Evolutionary conservation across 2,113 vertebrate genomes (phyloP).

Genomic region (Brachypodius melanocephalos): DNA sequence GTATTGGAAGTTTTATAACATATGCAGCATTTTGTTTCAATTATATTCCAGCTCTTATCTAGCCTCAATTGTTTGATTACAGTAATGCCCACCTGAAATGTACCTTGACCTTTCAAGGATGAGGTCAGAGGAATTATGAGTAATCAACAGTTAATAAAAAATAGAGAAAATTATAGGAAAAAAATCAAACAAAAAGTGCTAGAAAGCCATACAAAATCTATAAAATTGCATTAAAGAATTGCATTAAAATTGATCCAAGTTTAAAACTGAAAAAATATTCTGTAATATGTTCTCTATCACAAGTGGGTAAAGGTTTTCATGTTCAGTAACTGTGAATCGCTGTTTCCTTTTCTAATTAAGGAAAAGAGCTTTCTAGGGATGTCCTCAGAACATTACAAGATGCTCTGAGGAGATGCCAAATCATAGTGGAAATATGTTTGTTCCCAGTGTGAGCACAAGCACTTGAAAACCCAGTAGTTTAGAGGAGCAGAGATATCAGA

Average conservation of each 20-base stretch:
- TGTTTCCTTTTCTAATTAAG: slow-evolving; percentile 21
- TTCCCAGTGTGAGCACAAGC: background rate
- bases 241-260: background rate
- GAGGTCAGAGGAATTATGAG: background rate
- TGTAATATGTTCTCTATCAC: background rate
- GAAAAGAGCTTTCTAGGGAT: slow-evolving; percentile 25
- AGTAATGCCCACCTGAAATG: background rate
- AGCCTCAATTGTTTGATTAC: background rate
- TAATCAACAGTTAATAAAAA: background rate
- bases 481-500: background rate
- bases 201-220: background rate
- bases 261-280: background rate
- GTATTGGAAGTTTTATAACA: background rate
- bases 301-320: background rate
- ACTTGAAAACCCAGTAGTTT: background rate
- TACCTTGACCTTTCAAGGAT: background rate
- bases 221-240: background rate
- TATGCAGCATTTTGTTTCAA: background rate
- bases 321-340: background rate
- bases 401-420: slow-evolving; percentile 1
- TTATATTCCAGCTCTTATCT: background rate
- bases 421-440: slow-evolving; percentile 1
- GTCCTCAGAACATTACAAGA: background rate
- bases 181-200: rapidly evolving
- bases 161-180: background rate